A percentile compares a stretch with the other conserved stretches of the same genome.
Conservation (phyloP, 2,797 vertebrate species). For the Epinephelus malabaricus region DNA sequence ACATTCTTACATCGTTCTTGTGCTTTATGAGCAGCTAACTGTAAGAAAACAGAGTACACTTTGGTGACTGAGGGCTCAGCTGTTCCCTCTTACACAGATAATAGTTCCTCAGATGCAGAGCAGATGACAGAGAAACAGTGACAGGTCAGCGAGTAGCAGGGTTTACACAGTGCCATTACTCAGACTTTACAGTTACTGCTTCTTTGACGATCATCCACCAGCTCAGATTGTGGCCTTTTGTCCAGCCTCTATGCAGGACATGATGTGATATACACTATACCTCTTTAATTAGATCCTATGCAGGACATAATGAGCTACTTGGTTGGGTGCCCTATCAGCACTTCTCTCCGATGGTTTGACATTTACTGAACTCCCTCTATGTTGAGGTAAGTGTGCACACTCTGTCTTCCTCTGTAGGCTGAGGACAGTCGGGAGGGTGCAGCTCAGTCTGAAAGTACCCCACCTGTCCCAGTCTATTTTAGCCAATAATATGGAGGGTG, state of each 20-base stretch:
- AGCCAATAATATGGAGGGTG: conserved; percentile 21
- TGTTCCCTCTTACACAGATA: not conserved
- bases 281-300: conserved; percentile 63
- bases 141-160: conserved; percentile 10
- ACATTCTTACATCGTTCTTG: not conserved
- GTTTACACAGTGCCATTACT: not conserved
- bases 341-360: conserved; percentile 70
- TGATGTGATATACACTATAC: conserved; percentile 41
- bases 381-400: conserved; percentile 29
- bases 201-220: conserved; percentile 38
- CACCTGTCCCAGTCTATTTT: conserved; percentile 10
- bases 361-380: conserved; percentile 64
- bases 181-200: conserved; percentile 21
- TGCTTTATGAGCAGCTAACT: not conserved
- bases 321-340: conserved; percentile 59
- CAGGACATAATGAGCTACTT: conserved; percentile 67
- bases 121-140: conserved; percentile 1
- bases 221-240: conserved; percentile 46
- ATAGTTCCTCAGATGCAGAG: not conserved
- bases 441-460: conserved; percentile 27
- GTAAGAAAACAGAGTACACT: not conserved
- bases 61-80: not conserved
- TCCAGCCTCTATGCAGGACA: conserved; percentile 16
- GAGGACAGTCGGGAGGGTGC: not conserved
- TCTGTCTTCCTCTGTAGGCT: conserved; percentile 33